Evolutionary conservation across 2,888 invertebrate species (phyloP).

Genomic region (Anorthoa munda): DNA sequence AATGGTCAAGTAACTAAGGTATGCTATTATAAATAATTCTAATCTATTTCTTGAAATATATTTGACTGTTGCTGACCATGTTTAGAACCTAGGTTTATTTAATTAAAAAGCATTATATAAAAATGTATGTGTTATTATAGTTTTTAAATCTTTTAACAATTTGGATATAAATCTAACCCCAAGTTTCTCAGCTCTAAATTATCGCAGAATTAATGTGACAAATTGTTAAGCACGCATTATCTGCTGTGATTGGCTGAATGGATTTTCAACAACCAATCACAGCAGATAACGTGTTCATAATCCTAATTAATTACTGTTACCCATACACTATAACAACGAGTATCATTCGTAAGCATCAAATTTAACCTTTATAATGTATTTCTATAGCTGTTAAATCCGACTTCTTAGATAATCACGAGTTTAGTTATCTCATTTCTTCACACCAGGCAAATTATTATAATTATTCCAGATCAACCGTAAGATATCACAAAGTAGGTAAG

Average conservation of each 20-base stretch:
- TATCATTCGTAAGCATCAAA: too few species aligned
- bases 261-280: too few species aligned
- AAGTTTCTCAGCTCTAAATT: too few species aligned
- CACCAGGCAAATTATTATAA: background rate
- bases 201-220: too few species aligned
- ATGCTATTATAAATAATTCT: conserved; percentile 17
- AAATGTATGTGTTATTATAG: conserved; percentile 9
- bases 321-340: too few species aligned
- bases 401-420: too few species aligned
- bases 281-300: too few species aligned
- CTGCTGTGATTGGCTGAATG: too few species aligned
- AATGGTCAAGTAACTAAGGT: conserved; percentile 18
- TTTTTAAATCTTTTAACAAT: conserved; percentile 7
- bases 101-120: conserved; percentile 16
- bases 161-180: background rate
- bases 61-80: conserved; percentile 17
- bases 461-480: background rate
- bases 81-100: conserved; percentile 35
- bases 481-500: background rate
- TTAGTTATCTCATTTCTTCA: background rate
- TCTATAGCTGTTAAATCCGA: too few species aligned
- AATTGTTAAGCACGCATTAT: too few species aligned
- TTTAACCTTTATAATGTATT: too few species aligned
- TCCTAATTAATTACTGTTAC: too few species aligned
- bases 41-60: conserved; percentile 3